Base-by-base conservation (phyloP, 2,888 invertebrate genomes). In the Himalopsyche tibetana region DNA sequence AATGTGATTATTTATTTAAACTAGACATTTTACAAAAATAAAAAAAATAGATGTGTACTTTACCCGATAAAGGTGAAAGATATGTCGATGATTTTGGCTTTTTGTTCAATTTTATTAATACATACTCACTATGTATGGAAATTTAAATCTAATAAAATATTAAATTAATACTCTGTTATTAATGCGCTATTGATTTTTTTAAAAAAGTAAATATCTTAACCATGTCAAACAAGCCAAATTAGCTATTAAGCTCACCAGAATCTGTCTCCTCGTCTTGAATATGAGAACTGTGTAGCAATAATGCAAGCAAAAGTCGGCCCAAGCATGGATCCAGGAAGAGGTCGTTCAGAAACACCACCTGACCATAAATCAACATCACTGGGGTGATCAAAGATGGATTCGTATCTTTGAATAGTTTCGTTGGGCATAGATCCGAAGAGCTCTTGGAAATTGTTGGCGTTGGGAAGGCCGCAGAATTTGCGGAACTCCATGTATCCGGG, bases 261-360 rank as follows among this genome's bases (percentile, higher is more conserved):
- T 91, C 98, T 95, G 92, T 99, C 98, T 87, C 98, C 98, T 89
- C 97, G 94, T 91, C 98, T 95, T 0, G 97, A 94, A 90, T 97
- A 97, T 89, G 97, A 96, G 93, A 98, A 98, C 92, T 98, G 98
- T 42, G 97, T 97, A 42, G 98, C 98, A 90, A 99, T 98, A 88
- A 99, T 94, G 90, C 98, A 99, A 84, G 98, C 97, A 90, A 98
- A 98, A 82, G 98, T 98, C 0, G 98, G 98, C 82, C 99, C 98
- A 88, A 99, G 94, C 96, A 98, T 96, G 85, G 98, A 97, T 80
- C 98, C 98, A 11, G 97, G 97, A 84, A 98, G 93, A 3, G 98
- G 97, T 88, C 96, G 94, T 91, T 99, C 99, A 0, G 98, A 97
- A 9, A 98, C 97, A 82, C 98, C 98, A 82, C 98, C 98, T 28